A percentile compares a stretch with the other conserved stretches of the same genome.
Conservation (phyloP, 2,113 vertebrate genomes). For the Misgurnus anguillicaudatus region DNA sequence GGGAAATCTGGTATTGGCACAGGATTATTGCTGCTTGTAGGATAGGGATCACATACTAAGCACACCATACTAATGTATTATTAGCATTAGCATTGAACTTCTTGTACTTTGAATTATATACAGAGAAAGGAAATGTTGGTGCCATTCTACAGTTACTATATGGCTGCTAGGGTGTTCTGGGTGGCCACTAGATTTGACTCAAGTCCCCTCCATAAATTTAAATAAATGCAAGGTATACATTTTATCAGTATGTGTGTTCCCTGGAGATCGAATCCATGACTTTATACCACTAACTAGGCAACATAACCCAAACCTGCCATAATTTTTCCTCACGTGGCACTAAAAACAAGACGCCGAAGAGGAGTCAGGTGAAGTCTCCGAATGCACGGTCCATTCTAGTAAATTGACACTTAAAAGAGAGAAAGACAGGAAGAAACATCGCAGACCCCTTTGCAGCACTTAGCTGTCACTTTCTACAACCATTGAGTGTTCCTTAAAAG, state of each 20-base stretch:
- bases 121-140: too few relatives aligned
- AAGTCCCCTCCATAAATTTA: too few relatives aligned
- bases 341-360: neutral
- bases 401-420: constrained; percentile 8
- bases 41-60: constrained; percentile 6
- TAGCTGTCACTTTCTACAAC: neutral
- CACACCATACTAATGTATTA: neutral
- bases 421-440: neutral
- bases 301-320: neutral
- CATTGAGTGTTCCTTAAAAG: constrained; percentile 15
- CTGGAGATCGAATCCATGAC: too few relatives aligned
- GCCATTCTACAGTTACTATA: too few relatives aligned
- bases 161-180: too few relatives aligned
- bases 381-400: neutral
- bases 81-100: too few relatives aligned
- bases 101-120: too few relatives aligned
- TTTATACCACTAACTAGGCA: neutral
- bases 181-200: too few relatives aligned
- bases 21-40: constrained; percentile 1
- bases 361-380: neutral
- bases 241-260: too few relatives aligned
- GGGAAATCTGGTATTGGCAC: constrained; percentile 3
- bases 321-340: neutral
- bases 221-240: too few relatives aligned
- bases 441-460: neutral